Conservation (phyloP, 2,888 invertebrate species). For the Drosophila helvetica region DNA sequence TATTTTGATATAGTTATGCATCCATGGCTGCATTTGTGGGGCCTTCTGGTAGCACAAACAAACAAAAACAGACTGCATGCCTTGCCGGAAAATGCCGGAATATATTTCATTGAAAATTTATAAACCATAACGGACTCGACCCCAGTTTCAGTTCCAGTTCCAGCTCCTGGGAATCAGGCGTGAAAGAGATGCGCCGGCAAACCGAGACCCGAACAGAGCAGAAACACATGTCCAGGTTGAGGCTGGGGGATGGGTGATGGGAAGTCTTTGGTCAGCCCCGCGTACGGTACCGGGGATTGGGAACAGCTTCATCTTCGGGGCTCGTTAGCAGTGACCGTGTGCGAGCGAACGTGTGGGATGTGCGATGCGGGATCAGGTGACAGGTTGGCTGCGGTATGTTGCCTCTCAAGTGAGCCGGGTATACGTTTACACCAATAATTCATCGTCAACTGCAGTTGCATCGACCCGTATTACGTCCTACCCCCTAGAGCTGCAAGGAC, state of each 20-base stretch:
- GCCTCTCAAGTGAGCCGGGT: slow-evolving; percentile 74
- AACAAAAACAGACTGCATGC: slow-evolving; percentile 64
- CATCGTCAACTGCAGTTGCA: slow-evolving; percentile 74
- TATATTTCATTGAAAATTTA: slow-evolving; percentile 64
- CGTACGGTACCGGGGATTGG: slow-evolving; percentile 33
- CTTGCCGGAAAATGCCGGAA: slow-evolving; percentile 57
- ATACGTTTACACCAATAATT: slow-evolving; percentile 74
- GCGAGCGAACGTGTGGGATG: slow-evolving; percentile 63
- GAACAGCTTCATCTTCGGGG: slow-evolving; percentile 53
- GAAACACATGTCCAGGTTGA: slow-evolving; percentile 66
- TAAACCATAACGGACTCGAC: slow-evolving; percentile 68
- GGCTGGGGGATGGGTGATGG: slow-evolving; percentile 6
- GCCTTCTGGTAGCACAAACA: slow-evolving; percentile 63
- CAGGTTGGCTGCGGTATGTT: slow-evolving; percentile 68
- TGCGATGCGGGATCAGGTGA: slow-evolving; percentile 70
- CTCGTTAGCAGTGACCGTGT: slow-evolving; percentile 46
- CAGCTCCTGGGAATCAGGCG: slow-evolving; percentile 37
- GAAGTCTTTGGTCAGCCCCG: slow-evolving; percentile 25
- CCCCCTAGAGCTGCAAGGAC: slow-evolving; percentile 36
- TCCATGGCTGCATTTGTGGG: slow-evolving; percentile 54
- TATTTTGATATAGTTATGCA: slow-evolving; percentile 46
- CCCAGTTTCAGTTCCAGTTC: slow-evolving; percentile 7
- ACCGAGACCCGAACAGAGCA: slow-evolving; percentile 63
- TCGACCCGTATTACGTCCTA: slow-evolving; percentile 65
- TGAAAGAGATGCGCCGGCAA: slow-evolving; percentile 71